Conservation (phyloP, 2,888 invertebrate species). For the Cerceris rybyensis region DNA sequence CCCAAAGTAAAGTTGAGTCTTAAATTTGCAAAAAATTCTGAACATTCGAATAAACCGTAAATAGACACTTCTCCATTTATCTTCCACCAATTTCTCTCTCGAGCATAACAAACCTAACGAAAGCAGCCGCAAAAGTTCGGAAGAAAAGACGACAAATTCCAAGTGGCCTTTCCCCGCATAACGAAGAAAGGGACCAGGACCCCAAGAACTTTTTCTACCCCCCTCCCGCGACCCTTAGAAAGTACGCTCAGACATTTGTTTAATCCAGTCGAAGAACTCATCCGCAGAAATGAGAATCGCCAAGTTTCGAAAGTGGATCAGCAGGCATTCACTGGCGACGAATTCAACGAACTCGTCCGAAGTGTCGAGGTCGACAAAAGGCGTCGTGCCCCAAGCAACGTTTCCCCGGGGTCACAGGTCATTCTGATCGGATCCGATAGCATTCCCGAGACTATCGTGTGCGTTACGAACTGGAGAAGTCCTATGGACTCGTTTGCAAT, state of each 20-base stretch:
- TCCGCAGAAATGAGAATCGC: slow-evolving; percentile 29
- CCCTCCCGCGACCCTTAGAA: no score
- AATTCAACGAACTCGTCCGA: slow-evolving; percentile 61
- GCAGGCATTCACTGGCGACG: slow-evolving; percentile 57
- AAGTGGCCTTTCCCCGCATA: no score
- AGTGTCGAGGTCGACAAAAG: slow-evolving; percentile 66
- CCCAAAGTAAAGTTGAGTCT: no score
- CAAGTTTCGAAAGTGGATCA: slow-evolving; percentile 61
- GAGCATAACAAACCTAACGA: no score
- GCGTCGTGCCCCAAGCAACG: slow-evolving; percentile 53
- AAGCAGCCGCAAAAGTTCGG: no score
- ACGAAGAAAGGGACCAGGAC: no score
- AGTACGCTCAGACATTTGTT: slow-evolving; percentile 27
- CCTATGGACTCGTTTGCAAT: slow-evolving; percentile 54
- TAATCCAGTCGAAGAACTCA: slow-evolving; percentile 13
- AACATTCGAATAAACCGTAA: no score
- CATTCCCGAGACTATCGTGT: slow-evolving; percentile 27
- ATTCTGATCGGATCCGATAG: slow-evolving; percentile 59
- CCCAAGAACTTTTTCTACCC: no score
- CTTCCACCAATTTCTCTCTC: no score
- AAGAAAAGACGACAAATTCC: no score
- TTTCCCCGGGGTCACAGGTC: slow-evolving; percentile 58
- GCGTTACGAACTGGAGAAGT: slow-evolving; percentile 19
- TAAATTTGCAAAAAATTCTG: no score
- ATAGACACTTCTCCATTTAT: no score